Percentiles rank a stretch among this genome's conserved stretches.
Evolutionary conservation across 64 coral and sea anemone species (phyloP).

Genomic region (Exaiptasia diaphana): DNA sequence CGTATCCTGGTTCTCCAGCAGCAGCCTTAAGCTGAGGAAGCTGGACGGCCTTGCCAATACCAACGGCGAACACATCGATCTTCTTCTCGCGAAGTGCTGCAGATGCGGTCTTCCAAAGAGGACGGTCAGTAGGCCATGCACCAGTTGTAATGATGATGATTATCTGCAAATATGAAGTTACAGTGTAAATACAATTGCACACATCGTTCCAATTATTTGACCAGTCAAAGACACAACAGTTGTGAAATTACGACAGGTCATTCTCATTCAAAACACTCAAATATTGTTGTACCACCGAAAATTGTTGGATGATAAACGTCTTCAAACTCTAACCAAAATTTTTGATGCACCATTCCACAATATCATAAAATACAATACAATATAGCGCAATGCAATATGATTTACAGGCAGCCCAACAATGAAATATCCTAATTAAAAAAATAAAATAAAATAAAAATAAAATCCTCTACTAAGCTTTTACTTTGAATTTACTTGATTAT

Average conservation of each 20-base stretch:
- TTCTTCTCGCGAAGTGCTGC: conserved; percentile 24
- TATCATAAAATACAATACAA: too few species aligned
- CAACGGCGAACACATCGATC: conserved; percentile 52
- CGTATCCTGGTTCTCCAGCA: conserved; percentile 32
- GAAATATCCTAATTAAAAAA: background rate
- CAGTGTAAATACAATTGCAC: background rate
- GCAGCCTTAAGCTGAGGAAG: conserved; percentile 31
- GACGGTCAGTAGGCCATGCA: conserved; percentile 26
- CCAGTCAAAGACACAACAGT: background rate
- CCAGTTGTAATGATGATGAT: conserved; percentile 42
- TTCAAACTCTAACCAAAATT: too few species aligned
- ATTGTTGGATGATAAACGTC: background rate
- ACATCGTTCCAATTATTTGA: background rate
- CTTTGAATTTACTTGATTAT: too few species aligned
- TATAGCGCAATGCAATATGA: too few species aligned
- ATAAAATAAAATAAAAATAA: background rate
- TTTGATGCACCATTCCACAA: too few species aligned
- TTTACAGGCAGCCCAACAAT: background rate
- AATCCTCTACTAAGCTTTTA: too few species aligned
- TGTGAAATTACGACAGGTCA: background rate
- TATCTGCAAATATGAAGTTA: background rate
- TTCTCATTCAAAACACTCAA: background rate
- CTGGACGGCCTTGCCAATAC: conserved; percentile 23
- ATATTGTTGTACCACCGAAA: too few species aligned
- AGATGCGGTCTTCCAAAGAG: conserved; percentile 15